A percentile compares a stretch with the other conserved stretches of the same genome.
Evolutionary conservation across 2,888 invertebrate genomes (phyloP).

Genomic region (Drosophila nr. fundita): DNA sequence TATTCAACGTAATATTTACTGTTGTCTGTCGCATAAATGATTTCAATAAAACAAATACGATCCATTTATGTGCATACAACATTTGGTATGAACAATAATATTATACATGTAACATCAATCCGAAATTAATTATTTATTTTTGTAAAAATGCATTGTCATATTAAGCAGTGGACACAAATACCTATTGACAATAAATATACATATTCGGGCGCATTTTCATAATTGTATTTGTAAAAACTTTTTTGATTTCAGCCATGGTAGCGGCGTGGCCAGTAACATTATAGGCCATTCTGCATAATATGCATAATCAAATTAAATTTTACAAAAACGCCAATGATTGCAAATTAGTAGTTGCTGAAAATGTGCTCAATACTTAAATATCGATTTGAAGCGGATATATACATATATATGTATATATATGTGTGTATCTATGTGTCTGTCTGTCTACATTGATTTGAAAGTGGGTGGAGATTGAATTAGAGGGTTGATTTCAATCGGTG

Average conservation of each 20-base stretch:
- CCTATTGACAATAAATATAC: conserved; percentile 6
- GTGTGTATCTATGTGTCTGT: background rate
- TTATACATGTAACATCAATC: background rate
- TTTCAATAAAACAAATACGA: background rate
- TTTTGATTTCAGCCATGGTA: conserved; percentile 30
- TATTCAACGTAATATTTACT: background rate
- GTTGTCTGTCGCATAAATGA: background rate
- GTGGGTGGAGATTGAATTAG: conserved; percentile 16
- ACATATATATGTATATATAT: background rate
- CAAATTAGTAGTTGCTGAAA: conserved; percentile 72
- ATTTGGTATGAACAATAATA: background rate
- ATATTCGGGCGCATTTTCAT: conserved; percentile 7
- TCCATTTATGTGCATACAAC: background rate
- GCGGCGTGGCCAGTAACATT: conserved; percentile 12
- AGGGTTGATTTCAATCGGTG: conserved; percentile 28
- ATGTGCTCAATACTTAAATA: conserved; percentile 66
- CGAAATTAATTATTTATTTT: background rate
- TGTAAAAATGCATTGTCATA: background rate
- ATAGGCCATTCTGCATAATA: conserved; percentile 41
- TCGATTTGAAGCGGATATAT: conserved; percentile 59
- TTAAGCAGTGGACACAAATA: background rate
- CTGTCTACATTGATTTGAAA: conserved; percentile 24
- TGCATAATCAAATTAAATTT: conserved; percentile 74
- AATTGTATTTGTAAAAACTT: conserved; percentile 28
- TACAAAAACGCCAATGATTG: conserved; percentile 73